Base-by-base conservation (phyloP, 2,888 invertebrate genomes). In the Hypsopygia costalis region DNA sequence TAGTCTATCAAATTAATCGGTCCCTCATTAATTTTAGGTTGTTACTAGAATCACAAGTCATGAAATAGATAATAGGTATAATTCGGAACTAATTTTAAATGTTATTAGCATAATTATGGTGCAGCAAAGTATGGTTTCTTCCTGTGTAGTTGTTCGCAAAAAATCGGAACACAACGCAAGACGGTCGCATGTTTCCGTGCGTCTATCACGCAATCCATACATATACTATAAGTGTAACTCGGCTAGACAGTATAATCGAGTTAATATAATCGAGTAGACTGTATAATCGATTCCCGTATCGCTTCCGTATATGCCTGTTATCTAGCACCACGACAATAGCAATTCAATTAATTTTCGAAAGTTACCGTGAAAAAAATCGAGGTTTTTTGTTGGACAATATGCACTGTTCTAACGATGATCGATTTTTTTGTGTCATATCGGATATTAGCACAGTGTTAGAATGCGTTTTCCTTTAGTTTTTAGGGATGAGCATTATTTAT, bases 341-440 rank as follows among this genome's bases (percentile, higher is more conserved):
- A 51, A 53, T 55, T 58, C 62, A 56, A 64, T 67, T 62, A 58
- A 46, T 45, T 55, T 58, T 63, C 46, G 69, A 70, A 70, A 69
- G 66, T 58, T 52, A 49, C 55, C 45, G 51, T 47, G 43, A 55
- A 39, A 51, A 51, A 52, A 51, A 52, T 44, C 40, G 45, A 40
- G 39, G 43, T 53, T 62, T 57, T 65, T 62, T 58, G 52, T 50
- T 46, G 43, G 43, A 36, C 46, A 49, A 45, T 36, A 30, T 11
- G 30, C 37, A 16, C 16, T 16, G 16, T 16, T 4, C 16, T 16
- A 16, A 16, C 16, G 4, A 16, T 16, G 16, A 16, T 16, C 16
- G 16, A 16, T 4, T 2, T 4, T 16, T 16, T 16, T 3, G 16
- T 16, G 16, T 16, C 4, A 16, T 16, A 16, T 16, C 4, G 16